Percentiles rank a stretch among this genome's conserved stretches.
Evolutionary conservation across 2,113 vertebrate genomes (phyloP).

Genomic region (Paraplagusia blochii): DNA sequence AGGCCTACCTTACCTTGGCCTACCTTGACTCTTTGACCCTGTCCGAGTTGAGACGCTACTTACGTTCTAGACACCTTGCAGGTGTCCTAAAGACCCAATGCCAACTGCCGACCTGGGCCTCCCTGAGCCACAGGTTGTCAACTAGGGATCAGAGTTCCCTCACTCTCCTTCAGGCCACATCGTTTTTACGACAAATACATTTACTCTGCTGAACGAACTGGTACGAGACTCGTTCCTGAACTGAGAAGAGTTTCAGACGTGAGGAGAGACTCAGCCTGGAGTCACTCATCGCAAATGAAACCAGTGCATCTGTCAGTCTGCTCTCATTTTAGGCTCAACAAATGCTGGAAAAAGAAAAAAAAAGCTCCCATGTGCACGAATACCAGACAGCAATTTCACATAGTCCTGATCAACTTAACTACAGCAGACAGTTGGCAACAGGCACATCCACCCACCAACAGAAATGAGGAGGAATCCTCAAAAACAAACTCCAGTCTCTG

Average conservation of each 20-base stretch:
- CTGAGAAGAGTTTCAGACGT: not conserved
- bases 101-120: too few species aligned
- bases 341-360: not conserved
- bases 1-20: too few species aligned
- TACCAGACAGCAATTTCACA: not conserved
- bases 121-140: too few species aligned
- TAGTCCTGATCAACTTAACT: not conserved
- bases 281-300: not conserved
- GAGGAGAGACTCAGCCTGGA: not conserved
- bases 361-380: not conserved
- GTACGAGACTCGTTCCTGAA: too few species aligned
- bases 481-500: not conserved
- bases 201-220: too few species aligned
- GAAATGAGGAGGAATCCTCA: not conserved
- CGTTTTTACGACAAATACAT: too few species aligned
- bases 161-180: too few species aligned
- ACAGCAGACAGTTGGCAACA: not conserved
- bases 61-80: too few species aligned
- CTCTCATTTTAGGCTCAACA: not conserved
- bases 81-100: too few species aligned
- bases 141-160: too few species aligned
- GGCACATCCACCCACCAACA: not conserved
- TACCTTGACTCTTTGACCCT: too few species aligned
- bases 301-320: not conserved
- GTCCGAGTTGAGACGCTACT: too few species aligned